Evolutionary conservation across 2,888 invertebrate genomes (phyloP).

Genomic region (Labia minor): DNA sequence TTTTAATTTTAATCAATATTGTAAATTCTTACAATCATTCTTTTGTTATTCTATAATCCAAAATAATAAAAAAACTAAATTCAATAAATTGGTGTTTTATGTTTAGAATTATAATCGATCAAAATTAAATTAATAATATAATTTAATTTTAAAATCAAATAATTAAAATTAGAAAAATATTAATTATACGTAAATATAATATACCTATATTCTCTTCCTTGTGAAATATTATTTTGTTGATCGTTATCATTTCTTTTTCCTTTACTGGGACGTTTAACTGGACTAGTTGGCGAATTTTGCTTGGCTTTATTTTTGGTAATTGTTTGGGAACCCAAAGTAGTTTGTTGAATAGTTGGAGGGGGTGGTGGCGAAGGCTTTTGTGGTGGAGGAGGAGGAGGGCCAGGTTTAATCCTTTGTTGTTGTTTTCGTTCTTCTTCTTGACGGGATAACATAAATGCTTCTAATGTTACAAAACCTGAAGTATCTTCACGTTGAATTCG

Average conservation of each 20-base stretch:
- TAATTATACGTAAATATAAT: too few relatives aligned
- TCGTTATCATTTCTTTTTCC: neutral
- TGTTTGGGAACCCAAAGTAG: slow-evolving; percentile 24
- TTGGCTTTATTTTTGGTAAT: slow-evolving; percentile 31
- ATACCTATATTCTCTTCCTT: neutral
- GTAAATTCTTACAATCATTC: slow-evolving; percentile 25
- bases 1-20: too few relatives aligned
- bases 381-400: slow-evolving; percentile 15
- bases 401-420: slow-evolving; percentile 13
- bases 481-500: slow-evolving; percentile 44
- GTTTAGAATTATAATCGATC: too few relatives aligned
- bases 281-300: slow-evolving; percentile 19
- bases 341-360: neutral
- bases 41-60: slow-evolving; percentile 25
- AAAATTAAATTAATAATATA: too few relatives aligned
- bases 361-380: too few relatives aligned
- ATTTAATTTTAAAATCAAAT: too few relatives aligned
- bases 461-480: slow-evolving; percentile 60
- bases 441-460: slow-evolving; percentile 66
- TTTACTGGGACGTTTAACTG: neutral
- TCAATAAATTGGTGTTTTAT: too few relatives aligned
- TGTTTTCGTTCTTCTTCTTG: slow-evolving; percentile 59
- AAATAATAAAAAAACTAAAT: too few relatives aligned
- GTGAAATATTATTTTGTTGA: neutral
- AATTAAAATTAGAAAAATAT: too few relatives aligned